phyloP scores from a whole-genome alignment of 2,888 invertebrate species.

The Hirtodrosophila trivittata region DNA sequence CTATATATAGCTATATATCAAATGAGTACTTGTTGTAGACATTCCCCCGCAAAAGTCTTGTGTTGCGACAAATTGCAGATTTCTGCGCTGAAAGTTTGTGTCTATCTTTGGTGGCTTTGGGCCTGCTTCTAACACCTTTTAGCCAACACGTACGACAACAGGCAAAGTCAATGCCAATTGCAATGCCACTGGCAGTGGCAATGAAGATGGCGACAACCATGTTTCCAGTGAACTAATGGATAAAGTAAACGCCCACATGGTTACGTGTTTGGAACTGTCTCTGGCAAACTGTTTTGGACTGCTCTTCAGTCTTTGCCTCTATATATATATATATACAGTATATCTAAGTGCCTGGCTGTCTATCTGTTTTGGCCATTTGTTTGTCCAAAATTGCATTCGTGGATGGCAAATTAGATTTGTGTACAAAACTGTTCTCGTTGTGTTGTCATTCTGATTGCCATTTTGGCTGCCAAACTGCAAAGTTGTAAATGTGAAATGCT shows the following conservation, averaged over 20 bases:
- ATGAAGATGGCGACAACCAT: conserved; percentile 1
- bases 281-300: conserved; percentile 2
- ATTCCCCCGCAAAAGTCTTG: too few species aligned
- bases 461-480: background rate
- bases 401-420: conserved; percentile 56
- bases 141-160: too few species aligned
- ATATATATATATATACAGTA: too few species aligned
- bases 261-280: background rate
- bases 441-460: conserved; percentile 17
- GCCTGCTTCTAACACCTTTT: too few species aligned
- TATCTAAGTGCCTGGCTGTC: background rate
- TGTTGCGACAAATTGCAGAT: too few species aligned
- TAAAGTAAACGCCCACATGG: conserved; percentile 30
- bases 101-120: too few species aligned
- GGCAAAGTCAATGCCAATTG: background rate
- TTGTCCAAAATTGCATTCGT: conserved; percentile 60
- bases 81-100: too few species aligned
- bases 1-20: too few species aligned
- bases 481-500: conserved; percentile 5
- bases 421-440: background rate
- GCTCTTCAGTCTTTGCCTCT: background rate
- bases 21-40: too few species aligned
- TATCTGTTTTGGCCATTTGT: conserved; percentile 37
- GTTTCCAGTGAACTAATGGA: conserved; percentile 29
- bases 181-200: too few species aligned